Percentiles rank a stretch among this genome's conserved stretches.
Conservation (phyloP, 2,888 invertebrate genomes). For the Pyrochroa serraticornis region DNA sequence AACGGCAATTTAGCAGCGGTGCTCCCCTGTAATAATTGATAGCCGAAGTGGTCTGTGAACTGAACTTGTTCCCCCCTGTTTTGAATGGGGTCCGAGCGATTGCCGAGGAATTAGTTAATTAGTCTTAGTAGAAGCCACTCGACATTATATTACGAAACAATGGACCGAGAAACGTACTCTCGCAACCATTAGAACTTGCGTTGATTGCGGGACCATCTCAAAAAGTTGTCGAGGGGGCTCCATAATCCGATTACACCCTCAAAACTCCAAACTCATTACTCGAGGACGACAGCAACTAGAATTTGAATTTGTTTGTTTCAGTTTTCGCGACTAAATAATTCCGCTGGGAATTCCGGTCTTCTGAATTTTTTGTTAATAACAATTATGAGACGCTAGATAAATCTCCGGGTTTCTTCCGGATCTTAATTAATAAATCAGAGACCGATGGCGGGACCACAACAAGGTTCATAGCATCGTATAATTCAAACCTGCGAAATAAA, state of each 20-base stretch:
- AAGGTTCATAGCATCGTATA: not conserved
- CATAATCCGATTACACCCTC: too few relatives aligned
- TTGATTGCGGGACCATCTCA: slow-evolving; percentile 2
- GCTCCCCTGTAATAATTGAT: slow-evolving; percentile 28
- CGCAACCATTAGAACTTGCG: slow-evolving; percentile 8
- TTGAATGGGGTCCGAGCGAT: slow-evolving; percentile 29
- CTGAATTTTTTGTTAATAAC: not conserved
- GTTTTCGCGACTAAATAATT: too few relatives aligned
- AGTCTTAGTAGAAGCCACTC: slow-evolving; percentile 15
- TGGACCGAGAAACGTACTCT: slow-evolving; percentile 5
- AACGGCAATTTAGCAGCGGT: slow-evolving; percentile 11
- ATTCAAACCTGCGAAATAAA: too few relatives aligned
- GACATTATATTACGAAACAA: slow-evolving; percentile 17
- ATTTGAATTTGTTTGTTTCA: too few relatives aligned
- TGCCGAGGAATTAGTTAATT: slow-evolving; percentile 22
- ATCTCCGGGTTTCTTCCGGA: not conserved
- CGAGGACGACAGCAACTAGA: too few relatives aligned
- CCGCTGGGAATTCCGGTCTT: too few relatives aligned
- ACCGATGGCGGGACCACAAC: not conserved
- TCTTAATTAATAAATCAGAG: slow-evolving; percentile 8
- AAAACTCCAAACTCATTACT: too few relatives aligned
- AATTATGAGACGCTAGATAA: slow-evolving; percentile 3
- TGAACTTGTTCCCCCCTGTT: slow-evolving; percentile 14
- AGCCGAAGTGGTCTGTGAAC: slow-evolving; percentile 31
- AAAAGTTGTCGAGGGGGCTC: too few relatives aligned